phyloP scores from a whole-genome alignment of 2,113 vertebrate genomes.

The Polypterus senegalus region DNA sequence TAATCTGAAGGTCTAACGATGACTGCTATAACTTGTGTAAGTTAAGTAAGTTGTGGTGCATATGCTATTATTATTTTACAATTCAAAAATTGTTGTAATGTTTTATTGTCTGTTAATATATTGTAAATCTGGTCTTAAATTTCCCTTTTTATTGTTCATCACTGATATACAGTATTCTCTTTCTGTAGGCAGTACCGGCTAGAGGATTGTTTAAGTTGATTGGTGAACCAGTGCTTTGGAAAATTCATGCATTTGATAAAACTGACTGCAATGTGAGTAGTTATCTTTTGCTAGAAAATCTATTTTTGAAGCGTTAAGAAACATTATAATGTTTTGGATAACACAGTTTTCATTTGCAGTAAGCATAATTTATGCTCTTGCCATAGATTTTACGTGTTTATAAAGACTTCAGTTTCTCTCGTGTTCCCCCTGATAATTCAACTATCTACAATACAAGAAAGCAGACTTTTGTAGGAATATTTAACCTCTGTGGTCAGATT shows the following conservation, averaged over 20 bases:
- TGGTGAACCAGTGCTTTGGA: constrained; percentile 36
- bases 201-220: constrained; percentile 35
- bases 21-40: no score
- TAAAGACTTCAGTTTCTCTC: no score
- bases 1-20: no score
- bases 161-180: not conserved
- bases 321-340: no score
- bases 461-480: not conserved
- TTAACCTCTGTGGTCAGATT: constrained; percentile 16
- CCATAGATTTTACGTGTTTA: no score
- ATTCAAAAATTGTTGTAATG: not conserved
- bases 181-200: constrained; percentile 23
- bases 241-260: constrained; percentile 16
- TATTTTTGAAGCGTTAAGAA: no score
- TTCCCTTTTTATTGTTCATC: not conserved
- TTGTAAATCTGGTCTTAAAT: no score
- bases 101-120: not conserved
- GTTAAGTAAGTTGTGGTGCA: no score
- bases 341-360: no score
- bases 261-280: constrained; percentile 26
- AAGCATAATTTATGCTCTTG: no score
- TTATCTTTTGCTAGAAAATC: not conserved
- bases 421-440: not conserved
- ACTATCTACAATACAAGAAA: not conserved
- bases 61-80: no score